Conservation (phyloP, 2,797 vertebrate species). For the Sebastiscus albofasciatus region DNA sequence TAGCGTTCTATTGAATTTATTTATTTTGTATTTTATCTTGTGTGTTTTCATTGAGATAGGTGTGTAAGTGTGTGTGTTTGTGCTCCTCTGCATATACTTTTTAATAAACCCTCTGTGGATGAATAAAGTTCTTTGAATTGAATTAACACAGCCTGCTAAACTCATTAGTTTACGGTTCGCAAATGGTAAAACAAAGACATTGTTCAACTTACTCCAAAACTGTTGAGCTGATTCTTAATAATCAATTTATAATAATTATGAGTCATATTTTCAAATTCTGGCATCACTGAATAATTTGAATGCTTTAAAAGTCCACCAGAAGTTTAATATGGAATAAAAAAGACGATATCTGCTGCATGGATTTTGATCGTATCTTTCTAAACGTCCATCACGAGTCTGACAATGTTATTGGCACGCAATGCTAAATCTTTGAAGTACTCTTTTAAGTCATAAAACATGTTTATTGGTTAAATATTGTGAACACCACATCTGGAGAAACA, state of each 20-base stretch:
- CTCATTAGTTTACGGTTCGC: neutral
- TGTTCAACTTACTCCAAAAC: neutral
- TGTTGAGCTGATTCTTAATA: neutral
- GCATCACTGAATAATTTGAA: neutral
- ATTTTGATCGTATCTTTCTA: neutral
- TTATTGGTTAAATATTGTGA: neutral
- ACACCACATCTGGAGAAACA: neutral
- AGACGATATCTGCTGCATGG: neutral
- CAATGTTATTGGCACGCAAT: neutral
- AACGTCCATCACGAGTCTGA: neutral
- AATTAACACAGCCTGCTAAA: neutral
- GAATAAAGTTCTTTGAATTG: neutral
- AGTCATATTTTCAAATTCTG: neutral
- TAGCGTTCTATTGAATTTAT: rapidly evolving
- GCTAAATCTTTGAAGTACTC: neutral
- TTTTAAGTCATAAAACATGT: neutral
- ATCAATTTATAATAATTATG: neutral
- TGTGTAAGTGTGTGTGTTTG: neutral
- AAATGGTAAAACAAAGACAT: neutral
- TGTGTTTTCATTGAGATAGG: neutral
- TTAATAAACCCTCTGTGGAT: neutral
- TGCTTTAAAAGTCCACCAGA: neutral
- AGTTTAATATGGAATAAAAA: neutral
- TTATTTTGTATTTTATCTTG: neutral
- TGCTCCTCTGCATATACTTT: neutral